Conservation (phyloP, 2,113 vertebrate species). For the Antechinus flavipes region DNA sequence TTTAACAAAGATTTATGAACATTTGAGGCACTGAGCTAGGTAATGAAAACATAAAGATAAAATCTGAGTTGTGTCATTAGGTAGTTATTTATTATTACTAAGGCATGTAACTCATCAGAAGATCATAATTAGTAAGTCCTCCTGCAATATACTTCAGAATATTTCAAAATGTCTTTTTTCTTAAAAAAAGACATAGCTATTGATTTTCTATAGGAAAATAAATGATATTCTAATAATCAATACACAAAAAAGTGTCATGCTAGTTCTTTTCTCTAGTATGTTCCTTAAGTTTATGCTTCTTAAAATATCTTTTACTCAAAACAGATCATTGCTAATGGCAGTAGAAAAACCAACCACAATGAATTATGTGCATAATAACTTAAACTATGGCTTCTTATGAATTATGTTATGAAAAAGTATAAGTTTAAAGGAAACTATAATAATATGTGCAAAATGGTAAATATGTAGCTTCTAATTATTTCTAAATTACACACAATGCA, state of each 20-base stretch:
- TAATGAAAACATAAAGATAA: background rate
- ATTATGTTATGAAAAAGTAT: background rate
- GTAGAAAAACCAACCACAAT: background rate
- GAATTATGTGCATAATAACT: conserved; percentile 31
- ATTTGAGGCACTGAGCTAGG: background rate
- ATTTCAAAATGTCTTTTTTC: background rate
- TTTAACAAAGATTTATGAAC: background rate
- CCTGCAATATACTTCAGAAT: background rate
- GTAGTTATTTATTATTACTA: background rate
- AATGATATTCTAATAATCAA: background rate
- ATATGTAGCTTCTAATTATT: background rate
- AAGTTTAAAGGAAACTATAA: conserved; percentile 4
- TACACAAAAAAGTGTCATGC: background rate
- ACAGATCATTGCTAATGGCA: background rate
- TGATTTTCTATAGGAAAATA: background rate
- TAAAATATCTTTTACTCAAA: background rate
- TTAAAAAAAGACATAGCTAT: no score
- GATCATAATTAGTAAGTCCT: background rate
- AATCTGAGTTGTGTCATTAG: background rate
- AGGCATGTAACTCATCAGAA: background rate
- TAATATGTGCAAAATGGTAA: background rate
- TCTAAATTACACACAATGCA: conserved; percentile 22
- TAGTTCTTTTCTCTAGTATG: background rate
- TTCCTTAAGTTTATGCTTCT: conserved; percentile 28
- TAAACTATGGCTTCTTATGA: conserved; percentile 31